Conservation (phyloP, 2,113 vertebrate species). For the Campylomormyrus tamandua region DNA sequence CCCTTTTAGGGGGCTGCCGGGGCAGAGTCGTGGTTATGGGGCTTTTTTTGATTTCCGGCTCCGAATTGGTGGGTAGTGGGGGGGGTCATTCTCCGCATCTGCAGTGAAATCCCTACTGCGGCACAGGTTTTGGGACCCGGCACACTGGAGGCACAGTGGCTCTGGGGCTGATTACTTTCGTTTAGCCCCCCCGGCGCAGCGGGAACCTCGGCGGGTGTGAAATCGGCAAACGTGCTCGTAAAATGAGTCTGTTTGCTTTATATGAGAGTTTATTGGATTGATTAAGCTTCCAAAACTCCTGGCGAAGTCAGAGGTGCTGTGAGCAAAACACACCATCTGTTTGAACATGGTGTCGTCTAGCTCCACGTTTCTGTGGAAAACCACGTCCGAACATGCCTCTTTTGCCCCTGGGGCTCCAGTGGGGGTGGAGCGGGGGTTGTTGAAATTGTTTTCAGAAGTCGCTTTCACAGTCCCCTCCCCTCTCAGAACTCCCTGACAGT, state of each 20-base stretch:
- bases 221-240: neutral
- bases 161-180: neutral
- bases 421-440: neutral
- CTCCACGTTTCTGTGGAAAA: neutral
- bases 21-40: neutral
- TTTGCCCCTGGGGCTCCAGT: neutral
- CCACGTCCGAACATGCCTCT: slow-evolving; percentile 12
- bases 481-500: neutral
- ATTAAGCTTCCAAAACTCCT: neutral
- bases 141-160: neutral
- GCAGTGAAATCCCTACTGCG: neutral
- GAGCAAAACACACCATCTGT: neutral
- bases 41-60: neutral
- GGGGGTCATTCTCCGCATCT: neutral
- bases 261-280: neutral
- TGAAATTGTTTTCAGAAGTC: neutral
- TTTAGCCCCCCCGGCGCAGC: neutral
- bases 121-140: neutral
- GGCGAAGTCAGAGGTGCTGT: neutral
- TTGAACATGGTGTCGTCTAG: neutral
- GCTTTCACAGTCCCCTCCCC: neutral
- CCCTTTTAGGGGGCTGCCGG: neutral
- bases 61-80: neutral
- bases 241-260: neutral
- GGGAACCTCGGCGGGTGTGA: neutral